phyloP scores from a whole-genome alignment of 2,113 vertebrate genomes.

The Nycticebus coucang region DNA sequence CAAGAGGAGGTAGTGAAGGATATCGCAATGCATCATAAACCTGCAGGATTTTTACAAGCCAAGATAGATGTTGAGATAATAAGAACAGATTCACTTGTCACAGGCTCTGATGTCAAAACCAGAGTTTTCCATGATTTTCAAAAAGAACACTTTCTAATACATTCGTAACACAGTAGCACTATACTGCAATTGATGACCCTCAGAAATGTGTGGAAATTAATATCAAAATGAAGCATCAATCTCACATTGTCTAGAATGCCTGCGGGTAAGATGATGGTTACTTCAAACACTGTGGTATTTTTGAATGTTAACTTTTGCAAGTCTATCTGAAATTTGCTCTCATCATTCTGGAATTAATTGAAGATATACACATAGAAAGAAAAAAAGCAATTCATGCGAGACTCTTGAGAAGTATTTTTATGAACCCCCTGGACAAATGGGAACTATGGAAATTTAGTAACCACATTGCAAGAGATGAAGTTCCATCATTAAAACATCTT shows the following conservation, averaged over 20 bases:
- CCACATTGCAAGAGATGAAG: constrained; percentile 32
- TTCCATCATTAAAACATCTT: constrained; percentile 56
- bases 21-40: constrained; percentile 65
- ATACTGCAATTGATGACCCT: neutral
- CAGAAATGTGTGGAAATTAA: constrained; percentile 19
- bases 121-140: constrained; percentile 45
- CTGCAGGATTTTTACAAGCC: constrained; percentile 62
- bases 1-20: constrained; percentile 61
- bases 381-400: constrained; percentile 31
- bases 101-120: constrained; percentile 33
- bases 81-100: constrained; percentile 71
- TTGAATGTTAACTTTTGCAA: constrained; percentile 48
- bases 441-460: constrained; percentile 55
- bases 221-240: neutral
- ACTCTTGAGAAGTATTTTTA: constrained; percentile 55
- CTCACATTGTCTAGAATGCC: constrained; percentile 1
- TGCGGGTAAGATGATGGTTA: neutral
- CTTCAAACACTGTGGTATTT: constrained; percentile 18
- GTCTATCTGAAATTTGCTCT: constrained; percentile 40
- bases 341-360: constrained; percentile 38
- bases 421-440: neutral
- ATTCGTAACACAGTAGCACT: neutral
- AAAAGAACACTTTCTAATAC: constrained; percentile 24
- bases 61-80: constrained; percentile 64
- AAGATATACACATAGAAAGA: constrained; percentile 40